Evolutionary conservation across 2,888 invertebrate species (phyloP).

Genomic region (Drosophila hamatofila): DNA sequence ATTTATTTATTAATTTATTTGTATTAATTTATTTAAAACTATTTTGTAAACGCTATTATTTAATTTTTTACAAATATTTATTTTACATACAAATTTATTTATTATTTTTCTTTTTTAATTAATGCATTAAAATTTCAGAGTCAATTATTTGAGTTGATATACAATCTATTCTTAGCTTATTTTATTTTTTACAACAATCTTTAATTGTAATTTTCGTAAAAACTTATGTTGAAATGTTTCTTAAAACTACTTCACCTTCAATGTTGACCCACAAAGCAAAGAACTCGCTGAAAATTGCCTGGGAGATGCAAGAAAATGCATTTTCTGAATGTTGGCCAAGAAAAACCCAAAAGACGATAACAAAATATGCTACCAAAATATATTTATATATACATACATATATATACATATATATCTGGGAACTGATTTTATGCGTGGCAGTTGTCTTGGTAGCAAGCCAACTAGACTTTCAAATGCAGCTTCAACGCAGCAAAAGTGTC

Average conservation of each 20-base stretch:
- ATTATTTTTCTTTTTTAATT: no score
- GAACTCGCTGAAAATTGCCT: conserved; percentile 5
- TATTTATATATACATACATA: conserved; percentile 3
- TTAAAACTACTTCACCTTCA: conserved; percentile 14
- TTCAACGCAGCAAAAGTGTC: conserved; percentile 57
- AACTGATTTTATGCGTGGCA: conserved; percentile 57
- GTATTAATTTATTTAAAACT: no score
- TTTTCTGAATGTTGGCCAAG: conserved; percentile 63
- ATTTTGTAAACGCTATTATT: no score
- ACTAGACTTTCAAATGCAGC: conserved; percentile 71
- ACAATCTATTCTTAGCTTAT: no score
- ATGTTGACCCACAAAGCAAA: conserved; percentile 29
- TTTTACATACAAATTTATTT: no score
- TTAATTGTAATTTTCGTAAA: not conserved
- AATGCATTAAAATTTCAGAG: no score
- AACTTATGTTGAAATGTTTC: not conserved
- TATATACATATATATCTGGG: conserved; percentile 39
- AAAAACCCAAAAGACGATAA: conserved; percentile 56
- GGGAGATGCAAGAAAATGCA: not conserved
- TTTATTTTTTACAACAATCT: no score
- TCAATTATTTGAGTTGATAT: no score
- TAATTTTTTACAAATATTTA: no score
- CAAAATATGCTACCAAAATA: conserved; percentile 47
- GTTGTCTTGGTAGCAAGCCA: conserved; percentile 64
- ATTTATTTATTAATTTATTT: no score